Conservation (phyloP, 2,888 invertebrate genomes). For the Drosophila maculinotata region DNA sequence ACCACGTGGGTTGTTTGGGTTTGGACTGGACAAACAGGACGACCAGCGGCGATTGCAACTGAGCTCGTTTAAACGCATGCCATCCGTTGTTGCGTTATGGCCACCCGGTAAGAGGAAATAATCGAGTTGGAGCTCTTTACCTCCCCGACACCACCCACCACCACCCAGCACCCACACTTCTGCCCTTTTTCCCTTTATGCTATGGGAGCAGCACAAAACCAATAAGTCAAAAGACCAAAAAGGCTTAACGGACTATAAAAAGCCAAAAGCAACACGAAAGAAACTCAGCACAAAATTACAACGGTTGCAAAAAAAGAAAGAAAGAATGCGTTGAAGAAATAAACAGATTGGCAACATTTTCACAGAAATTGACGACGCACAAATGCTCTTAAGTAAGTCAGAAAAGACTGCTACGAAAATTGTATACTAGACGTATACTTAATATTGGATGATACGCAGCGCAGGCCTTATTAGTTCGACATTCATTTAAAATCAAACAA, state of each 20-base stretch:
- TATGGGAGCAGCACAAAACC: conserved; percentile 55
- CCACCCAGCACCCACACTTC: too few species aligned
- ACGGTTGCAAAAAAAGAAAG: conserved; percentile 33
- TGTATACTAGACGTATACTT: neutral
- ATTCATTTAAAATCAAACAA: too few species aligned
- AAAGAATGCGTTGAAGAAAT: conserved; percentile 20
- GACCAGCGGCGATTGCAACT: conserved; percentile 54
- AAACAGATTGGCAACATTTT: conserved; percentile 36
- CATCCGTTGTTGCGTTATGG: conserved; percentile 58
- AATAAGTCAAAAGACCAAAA: conserved; percentile 71
- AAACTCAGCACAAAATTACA: conserved; percentile 62
- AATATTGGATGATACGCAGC: too few species aligned
- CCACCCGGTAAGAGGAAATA: conserved; percentile 5
- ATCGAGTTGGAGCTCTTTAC: conserved; percentile 11
- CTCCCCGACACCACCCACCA: too few species aligned
- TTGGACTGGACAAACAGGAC: conserved; percentile 47
- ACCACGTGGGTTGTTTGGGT: conserved; percentile 43
- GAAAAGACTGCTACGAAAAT: neutral
- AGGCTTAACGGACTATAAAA: conserved; percentile 75
- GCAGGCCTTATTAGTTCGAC: too few species aligned
- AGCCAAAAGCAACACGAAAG: conserved; percentile 60
- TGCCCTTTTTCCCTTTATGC: conserved; percentile 23
- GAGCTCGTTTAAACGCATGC: conserved; percentile 61
- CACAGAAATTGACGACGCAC: conserved; percentile 9
- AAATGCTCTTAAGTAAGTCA: conserved; percentile 31